phyloP scores from a whole-genome alignment of 1,140 invertebrate species.

The Aphaenogaster floridana region DNA sequence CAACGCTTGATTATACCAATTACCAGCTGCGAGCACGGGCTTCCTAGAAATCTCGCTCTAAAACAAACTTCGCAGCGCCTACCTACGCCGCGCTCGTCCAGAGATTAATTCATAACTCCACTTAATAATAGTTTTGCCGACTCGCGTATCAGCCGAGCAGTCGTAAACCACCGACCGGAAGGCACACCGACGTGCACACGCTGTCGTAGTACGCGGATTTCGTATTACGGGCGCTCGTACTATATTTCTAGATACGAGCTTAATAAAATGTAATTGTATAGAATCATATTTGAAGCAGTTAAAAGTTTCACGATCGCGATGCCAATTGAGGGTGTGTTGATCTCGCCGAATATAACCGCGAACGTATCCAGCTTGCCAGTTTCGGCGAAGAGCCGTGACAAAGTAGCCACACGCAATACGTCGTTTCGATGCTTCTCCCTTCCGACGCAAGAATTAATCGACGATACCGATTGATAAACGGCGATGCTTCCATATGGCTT shows the following conservation, averaged over 20 bases:
- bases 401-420: neutral
- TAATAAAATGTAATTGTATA: neutral
- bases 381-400: neutral
- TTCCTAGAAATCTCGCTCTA: neutral
- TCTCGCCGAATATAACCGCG: neutral
- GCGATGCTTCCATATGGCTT: neutral
- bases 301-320: neutral
- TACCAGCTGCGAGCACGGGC: neutral
- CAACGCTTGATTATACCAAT: conserved; percentile 18
- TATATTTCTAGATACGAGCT: neutral
- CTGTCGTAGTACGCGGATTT: neutral
- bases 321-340: neutral
- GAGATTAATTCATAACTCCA: conserved; percentile 45
- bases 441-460: conserved; percentile 22
- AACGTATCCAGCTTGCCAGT: too few species aligned
- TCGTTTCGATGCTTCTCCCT: neutral
- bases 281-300: neutral
- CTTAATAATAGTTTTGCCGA: conserved; percentile 25
- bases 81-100: conserved; percentile 31
- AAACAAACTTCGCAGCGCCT: conserved; percentile 22
- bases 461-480: conserved; percentile 14
- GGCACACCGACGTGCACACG: neutral
- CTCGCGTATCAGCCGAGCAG: neutral
- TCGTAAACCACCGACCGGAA: conserved; percentile 13
- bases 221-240: neutral